Conservation (phyloP, 2,888 invertebrate genomes). For the Lepas anatifera region DNA sequence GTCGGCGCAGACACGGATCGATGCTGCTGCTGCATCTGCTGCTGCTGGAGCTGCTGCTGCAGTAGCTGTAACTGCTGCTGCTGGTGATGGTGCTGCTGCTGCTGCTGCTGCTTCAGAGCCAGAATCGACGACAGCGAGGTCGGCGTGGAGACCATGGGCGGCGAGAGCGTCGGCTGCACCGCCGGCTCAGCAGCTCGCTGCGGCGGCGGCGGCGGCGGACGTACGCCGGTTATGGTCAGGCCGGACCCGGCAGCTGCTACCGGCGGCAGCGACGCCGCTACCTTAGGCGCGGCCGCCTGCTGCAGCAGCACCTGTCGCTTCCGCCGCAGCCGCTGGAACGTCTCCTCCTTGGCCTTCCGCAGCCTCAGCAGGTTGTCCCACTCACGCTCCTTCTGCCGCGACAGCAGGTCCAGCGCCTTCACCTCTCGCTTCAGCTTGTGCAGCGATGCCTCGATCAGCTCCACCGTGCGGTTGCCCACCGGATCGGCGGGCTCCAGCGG, state of each 20-base stretch:
- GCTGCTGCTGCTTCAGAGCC: conserved; percentile 10
- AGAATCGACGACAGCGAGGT: not conserved
- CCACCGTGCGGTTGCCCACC: not conserved
- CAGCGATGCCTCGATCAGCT: conserved; percentile 11
- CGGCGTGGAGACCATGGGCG: not conserved
- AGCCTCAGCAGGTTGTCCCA: conserved; percentile 23
- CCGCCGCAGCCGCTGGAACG: conserved; percentile 18
- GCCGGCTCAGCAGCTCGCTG: too few relatives aligned
- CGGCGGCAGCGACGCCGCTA: not conserved
- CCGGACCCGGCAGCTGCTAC: not conserved
- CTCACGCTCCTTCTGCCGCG: conserved; percentile 24
- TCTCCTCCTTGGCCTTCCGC: conserved; percentile 23
- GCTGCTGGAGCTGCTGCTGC: not conserved
- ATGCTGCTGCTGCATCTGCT: not conserved
- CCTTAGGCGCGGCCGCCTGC: not conserved
- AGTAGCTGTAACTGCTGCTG: not conserved
- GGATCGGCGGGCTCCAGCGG: not conserved
- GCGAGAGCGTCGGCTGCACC: not conserved
- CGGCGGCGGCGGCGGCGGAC: not conserved
- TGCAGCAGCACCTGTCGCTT: conserved; percentile 14
- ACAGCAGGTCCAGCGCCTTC: conserved; percentile 21
- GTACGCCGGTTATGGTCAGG: too few relatives aligned
- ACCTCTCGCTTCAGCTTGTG: conserved; percentile 11
- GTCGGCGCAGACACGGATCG: not conserved
- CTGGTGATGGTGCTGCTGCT: not conserved